These are phyloP conservation scores for Carterocephalus palaemon DNA, from an alignment of 2,888 invertebrate species.

Conservation along the genomic window DNA sequence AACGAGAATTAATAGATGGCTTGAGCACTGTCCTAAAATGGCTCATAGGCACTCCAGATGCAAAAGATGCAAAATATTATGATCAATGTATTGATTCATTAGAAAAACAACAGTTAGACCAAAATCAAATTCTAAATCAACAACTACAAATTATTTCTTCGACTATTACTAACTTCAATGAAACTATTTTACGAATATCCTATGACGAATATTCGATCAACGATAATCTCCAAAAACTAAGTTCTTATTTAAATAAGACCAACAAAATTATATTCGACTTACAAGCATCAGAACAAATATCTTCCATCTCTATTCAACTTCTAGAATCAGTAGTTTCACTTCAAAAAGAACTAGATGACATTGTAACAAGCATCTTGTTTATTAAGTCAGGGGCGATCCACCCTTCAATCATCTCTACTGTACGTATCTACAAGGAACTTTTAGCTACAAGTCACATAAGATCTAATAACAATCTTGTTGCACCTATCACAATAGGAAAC, in stretches of 20 bases:
- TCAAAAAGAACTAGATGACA: no score
- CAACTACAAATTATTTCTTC: slow-evolving; percentile 37
- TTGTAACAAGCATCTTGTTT: slow-evolving; percentile 34
- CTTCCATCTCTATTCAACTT: slow-evolving; percentile 33
- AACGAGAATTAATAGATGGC: slow-evolving; percentile 15
- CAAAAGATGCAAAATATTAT: slow-evolving; percentile 36
- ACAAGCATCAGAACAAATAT: slow-evolving; percentile 33
- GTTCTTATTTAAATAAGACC: slow-evolving; percentile 29
- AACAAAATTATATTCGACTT: slow-evolving; percentile 31
- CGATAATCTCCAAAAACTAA: slow-evolving; percentile 33
- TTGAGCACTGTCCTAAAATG: slow-evolving; percentile 10
- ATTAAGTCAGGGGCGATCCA: no score
- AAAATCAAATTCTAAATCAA: slow-evolving; percentile 29
- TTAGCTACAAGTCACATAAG: slow-evolving; percentile 28
- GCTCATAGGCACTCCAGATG: slow-evolving; percentile 34
- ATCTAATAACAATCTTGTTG: slow-evolving; percentile 32
- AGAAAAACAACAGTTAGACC: slow-evolving; percentile 35
- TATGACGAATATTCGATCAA: no score
- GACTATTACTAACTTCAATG: slow-evolving; percentile 34
- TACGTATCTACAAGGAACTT: slow-evolving; percentile 27
- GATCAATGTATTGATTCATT: slow-evolving; percentile 36
- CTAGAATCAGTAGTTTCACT: slow-evolving; percentile 31
- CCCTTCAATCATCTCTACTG: no score
- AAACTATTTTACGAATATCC: slow-evolving; percentile 35
- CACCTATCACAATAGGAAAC: slow-evolving; percentile 32